Conservation (phyloP, 2,797 vertebrate species). For the Lepilemur septentrionalis region DNA sequence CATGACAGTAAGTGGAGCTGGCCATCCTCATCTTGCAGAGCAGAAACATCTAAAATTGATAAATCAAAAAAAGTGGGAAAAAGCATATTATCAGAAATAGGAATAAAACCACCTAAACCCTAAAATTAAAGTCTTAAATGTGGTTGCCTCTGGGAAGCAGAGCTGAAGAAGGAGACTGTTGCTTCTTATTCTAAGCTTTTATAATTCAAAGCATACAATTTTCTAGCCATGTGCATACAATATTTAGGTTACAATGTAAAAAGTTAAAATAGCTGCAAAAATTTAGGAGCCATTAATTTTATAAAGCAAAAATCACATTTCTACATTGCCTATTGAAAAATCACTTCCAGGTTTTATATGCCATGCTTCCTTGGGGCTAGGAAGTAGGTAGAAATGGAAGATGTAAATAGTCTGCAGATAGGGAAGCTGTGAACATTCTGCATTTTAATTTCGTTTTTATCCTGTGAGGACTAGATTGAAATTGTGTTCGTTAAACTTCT, state of each 20-base stretch:
- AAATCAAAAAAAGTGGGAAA: background rate
- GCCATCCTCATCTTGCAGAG: background rate
- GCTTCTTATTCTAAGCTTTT: background rate
- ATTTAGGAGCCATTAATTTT: background rate
- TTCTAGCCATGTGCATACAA: background rate
- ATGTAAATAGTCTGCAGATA: background rate
- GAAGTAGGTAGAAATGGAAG: background rate
- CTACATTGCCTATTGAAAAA: background rate
- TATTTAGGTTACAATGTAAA: constrained; percentile 32
- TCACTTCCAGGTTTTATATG: background rate
- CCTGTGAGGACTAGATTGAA: background rate
- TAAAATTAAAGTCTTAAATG: background rate
- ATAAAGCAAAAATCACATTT: background rate
- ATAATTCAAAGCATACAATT: background rate
- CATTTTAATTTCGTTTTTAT: background rate
- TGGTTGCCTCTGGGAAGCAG: background rate
- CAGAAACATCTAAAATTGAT: background rate
- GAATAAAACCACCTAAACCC: background rate
- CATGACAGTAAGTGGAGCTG: background rate
- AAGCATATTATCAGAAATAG: background rate
- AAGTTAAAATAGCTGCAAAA: background rate
- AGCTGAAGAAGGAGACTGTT: background rate
- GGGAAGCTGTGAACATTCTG: background rate
- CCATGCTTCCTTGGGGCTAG: background rate
- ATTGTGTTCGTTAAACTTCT: background rate